Conservation (phyloP, 2,888 invertebrate genomes). For the Macrosiphum euphorbiae region DNA sequence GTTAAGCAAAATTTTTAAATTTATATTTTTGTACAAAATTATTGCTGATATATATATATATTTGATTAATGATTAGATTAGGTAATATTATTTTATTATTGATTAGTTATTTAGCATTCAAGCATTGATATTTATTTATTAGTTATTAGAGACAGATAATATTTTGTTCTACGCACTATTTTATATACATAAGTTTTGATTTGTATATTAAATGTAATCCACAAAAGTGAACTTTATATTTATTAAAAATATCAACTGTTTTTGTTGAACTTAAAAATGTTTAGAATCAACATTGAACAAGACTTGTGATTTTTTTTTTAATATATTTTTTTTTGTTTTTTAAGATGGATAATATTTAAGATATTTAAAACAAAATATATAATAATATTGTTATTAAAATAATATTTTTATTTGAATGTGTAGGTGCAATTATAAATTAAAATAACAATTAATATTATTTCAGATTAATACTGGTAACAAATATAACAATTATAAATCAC, state of each 20-base stretch:
- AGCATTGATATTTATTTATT: slow-evolving; percentile 20
- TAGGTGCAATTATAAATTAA: slow-evolving; percentile 40
- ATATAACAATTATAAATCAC: slow-evolving; percentile 51
- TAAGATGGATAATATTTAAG: slow-evolving; percentile 49
- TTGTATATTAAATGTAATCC: slow-evolving; percentile 25
- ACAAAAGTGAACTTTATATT: slow-evolving; percentile 19
- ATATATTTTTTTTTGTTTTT: slow-evolving; percentile 22
- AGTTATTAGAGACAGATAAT: neutral
- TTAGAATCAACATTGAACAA: slow-evolving; percentile 37
- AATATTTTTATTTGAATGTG: slow-evolving; percentile 51
- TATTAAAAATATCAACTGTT: neutral
- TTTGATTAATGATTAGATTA: slow-evolving; percentile 40
- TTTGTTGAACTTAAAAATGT: slow-evolving; percentile 28
- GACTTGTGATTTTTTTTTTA: slow-evolving; percentile 55
- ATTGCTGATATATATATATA: slow-evolving; percentile 30
- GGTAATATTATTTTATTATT: slow-evolving; percentile 39
- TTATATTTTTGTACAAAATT: slow-evolving; percentile 59
- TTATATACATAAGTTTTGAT: slow-evolving; percentile 21
- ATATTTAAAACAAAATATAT: slow-evolving; percentile 50
- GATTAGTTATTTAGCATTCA: slow-evolving; percentile 39
- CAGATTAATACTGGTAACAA: slow-evolving; percentile 56
- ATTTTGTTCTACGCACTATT: slow-evolving; percentile 28
- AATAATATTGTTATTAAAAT: slow-evolving; percentile 60
- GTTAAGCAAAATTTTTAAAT: slow-evolving; percentile 48
- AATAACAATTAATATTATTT: slow-evolving; percentile 49